These are phyloP conservation scores for Baronia brevicornis DNA, from an alignment of 2,888 invertebrate species.

Conservation along the genomic window DNA sequence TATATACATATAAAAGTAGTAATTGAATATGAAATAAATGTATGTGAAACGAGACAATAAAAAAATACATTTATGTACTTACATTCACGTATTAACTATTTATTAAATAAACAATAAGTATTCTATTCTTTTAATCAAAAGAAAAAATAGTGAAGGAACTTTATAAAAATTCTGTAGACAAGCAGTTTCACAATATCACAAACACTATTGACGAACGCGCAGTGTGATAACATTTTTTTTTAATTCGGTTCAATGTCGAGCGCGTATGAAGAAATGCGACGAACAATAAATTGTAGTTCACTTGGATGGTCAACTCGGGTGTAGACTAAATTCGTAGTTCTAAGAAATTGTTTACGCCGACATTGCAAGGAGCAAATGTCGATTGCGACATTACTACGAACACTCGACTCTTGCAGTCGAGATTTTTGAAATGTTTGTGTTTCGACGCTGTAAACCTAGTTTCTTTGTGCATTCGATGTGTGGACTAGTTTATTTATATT, in stretches of 20 bases:
- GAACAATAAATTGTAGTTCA: conserved; percentile 38
- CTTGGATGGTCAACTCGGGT: conserved; percentile 25
- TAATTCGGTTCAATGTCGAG: conserved; percentile 68
- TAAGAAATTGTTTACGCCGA: conserved; percentile 53
- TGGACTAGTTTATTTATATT: conserved; percentile 12
- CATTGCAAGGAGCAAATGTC: conserved; percentile 50
- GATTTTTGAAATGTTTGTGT: conserved; percentile 64
- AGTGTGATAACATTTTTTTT: conserved; percentile 56
- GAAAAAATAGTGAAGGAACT: conserved; percentile 13
- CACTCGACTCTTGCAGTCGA: conserved; percentile 47
- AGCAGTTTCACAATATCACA: too few relatives aligned
- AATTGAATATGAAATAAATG: too few relatives aligned
- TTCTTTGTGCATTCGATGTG: conserved; percentile 32
- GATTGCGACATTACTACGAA: conserved; percentile 51
- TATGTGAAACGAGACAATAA: too few relatives aligned
- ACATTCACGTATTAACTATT: too few relatives aligned
- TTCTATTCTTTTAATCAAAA: conserved; percentile 8
- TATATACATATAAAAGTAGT: too few relatives aligned
- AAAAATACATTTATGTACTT: too few relatives aligned
- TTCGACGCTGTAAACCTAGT: conserved; percentile 64
- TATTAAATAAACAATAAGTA: not conserved
- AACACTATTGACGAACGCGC: conserved; percentile 44
- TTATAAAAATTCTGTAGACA: too few relatives aligned
- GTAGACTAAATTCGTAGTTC: conserved; percentile 47
- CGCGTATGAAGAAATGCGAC: conserved; percentile 57